phyloP scores from a whole-genome alignment of 2,113 vertebrate species.

The Clarias gariepinus region DNA sequence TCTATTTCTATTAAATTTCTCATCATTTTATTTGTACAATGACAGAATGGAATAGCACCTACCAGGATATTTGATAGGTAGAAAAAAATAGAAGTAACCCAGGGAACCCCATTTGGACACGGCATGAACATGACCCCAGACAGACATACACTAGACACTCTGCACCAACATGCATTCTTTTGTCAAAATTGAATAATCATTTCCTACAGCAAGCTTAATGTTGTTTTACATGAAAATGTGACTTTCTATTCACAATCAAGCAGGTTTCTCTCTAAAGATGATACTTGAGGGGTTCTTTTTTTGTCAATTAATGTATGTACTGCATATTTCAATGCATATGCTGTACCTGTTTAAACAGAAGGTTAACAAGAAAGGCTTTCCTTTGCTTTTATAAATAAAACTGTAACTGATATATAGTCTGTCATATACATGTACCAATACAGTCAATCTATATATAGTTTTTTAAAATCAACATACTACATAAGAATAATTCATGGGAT shows the following conservation, averaged over 20 bases:
- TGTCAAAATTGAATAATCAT: background rate
- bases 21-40: background rate
- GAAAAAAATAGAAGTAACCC: background rate
- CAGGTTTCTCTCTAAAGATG: background rate
- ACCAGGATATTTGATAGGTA: background rate
- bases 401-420: background rate
- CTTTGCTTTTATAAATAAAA: background rate
- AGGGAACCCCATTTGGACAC: background rate
- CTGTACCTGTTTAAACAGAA: background rate
- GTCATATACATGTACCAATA: background rate
- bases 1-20: background rate
- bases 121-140: background rate
- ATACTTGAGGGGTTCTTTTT: background rate
- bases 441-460: background rate
- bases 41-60: background rate
- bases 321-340: background rate
- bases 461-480: background rate
- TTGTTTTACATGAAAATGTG: background rate
- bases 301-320: background rate
- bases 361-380: background rate
- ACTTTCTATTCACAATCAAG: background rate
- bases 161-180: background rate
- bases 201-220: background rate
- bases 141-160: background rate
- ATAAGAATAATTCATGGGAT: background rate